Conservation (phyloP, 2,113 vertebrate species). For the Macrotus californicus region DNA sequence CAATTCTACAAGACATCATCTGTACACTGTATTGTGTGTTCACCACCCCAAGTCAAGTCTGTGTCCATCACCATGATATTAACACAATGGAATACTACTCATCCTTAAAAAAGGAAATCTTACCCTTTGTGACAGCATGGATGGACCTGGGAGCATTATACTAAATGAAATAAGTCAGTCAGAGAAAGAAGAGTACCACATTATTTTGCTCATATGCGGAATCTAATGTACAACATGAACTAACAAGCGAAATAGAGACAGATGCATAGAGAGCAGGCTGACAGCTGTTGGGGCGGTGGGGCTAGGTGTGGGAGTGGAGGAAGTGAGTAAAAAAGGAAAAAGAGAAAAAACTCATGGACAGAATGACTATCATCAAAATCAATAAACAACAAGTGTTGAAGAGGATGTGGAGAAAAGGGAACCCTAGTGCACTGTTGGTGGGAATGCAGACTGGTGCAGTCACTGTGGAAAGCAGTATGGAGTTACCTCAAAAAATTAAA, state of each 20-base stretch:
- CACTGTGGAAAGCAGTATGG: background rate
- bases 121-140: background rate
- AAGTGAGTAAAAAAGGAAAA: too few species aligned
- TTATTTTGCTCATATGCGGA: background rate
- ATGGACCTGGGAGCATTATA: background rate
- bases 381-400: background rate
- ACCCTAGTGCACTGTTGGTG: background rate
- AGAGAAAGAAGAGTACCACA: background rate
- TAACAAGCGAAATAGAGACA: background rate
- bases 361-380: background rate
- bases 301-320: too few species aligned
- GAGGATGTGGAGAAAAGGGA: background rate
- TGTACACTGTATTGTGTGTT: background rate
- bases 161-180: background rate
- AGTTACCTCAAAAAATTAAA: background rate
- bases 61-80: background rate
- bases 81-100: background rate
- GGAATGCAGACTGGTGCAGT: background rate
- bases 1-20: background rate
- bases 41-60: background rate
- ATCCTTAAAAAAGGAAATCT: background rate
- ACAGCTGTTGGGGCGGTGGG: background rate
- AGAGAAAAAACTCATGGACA: too few species aligned
- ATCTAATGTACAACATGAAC: background rate
- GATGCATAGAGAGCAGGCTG: background rate